Conservation (phyloP, 2,797 vertebrate genomes). For the Pipistrellus kuhlii region DNA sequence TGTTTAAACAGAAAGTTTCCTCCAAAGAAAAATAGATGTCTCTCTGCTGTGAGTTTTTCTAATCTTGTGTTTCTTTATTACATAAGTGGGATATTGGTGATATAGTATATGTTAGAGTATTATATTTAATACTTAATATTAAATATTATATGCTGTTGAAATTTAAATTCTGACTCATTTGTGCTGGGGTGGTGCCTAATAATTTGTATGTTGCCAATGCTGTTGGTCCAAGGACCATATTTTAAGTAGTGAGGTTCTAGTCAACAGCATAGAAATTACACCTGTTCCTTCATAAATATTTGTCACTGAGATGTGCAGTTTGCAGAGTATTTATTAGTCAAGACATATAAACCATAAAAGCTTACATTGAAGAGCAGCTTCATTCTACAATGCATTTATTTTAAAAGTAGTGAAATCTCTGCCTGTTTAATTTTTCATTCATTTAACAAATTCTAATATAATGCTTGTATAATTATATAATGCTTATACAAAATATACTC, state of each 20-base stretch:
- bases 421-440: constrained; percentile 10
- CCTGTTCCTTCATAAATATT: not conserved
- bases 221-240: not conserved
- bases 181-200: not conserved
- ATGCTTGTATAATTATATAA: not conserved
- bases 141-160: not conserved
- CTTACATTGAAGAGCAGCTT: not conserved
- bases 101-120: not conserved
- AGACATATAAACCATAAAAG: constrained; percentile 38
- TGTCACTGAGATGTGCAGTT: not conserved
- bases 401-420: not conserved
- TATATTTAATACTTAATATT: not conserved
- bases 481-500: not conserved
- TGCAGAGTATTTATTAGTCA: not conserved
- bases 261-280: not conserved
- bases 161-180: not conserved
- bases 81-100: not conserved
- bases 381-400: not conserved
- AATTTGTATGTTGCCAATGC: not conserved
- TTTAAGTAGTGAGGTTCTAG: not conserved
- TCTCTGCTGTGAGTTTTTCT: not conserved
- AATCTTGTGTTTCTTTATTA: not conserved
- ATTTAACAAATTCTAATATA: constrained; percentile 34
- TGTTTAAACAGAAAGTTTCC: not conserved
- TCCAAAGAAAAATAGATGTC: not conserved